Base-by-base conservation (phyloP, 2,888 invertebrate genomes). In the Drosophila quinaria region DNA sequence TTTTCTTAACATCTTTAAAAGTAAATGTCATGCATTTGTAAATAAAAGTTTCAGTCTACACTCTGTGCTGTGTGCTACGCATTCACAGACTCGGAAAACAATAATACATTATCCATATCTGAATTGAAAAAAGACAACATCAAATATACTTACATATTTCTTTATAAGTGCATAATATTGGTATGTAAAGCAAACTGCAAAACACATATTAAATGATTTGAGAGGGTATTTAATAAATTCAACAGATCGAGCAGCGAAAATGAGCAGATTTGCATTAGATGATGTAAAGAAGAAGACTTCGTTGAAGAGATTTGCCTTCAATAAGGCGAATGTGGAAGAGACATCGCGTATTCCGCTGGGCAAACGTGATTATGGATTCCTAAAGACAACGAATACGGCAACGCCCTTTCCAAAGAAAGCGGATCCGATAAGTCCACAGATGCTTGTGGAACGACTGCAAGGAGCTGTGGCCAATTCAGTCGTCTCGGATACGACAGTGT, bases 321-420 rank as follows among this genome's bases (percentile, higher is more conserved):
- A 59, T 5, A 10, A 10, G 1, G 0, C 1, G 0, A 80, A 80
- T 41, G 19, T 78, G n/a, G 3, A 49, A 0, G 3, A 2, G 5
- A 61, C 62, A 1, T 44, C 52, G 4, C 50, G 19, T 15, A 39
- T 72, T 11, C 62, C 78, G 0, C 8, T 65, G 13, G 35, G 13
- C 2, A 1, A n/a, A 3, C 78, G 81, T 1, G 65, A 73, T 11
- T 78, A 78, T 73, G 81, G 78, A 3, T 80, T 73, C 8, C 22
- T 58, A 0, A 80, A 51, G 52, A 25, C 60, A 8, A 65, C 15
- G 0, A 73, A 77, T 13, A n/a, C 44, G 2, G 6, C 37, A 6
- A 78, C 81, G 4, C 78, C 78, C 2, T 80, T 65, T 41, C 78
- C 68, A 3, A 64, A 55, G 17, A 74, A 62, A 8, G 4, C 46